Percentiles rank a stretch among this genome's conserved stretches.
Conservation (phyloP, 2,797 vertebrate genomes). For the Chloroceryle amazona region DNA sequence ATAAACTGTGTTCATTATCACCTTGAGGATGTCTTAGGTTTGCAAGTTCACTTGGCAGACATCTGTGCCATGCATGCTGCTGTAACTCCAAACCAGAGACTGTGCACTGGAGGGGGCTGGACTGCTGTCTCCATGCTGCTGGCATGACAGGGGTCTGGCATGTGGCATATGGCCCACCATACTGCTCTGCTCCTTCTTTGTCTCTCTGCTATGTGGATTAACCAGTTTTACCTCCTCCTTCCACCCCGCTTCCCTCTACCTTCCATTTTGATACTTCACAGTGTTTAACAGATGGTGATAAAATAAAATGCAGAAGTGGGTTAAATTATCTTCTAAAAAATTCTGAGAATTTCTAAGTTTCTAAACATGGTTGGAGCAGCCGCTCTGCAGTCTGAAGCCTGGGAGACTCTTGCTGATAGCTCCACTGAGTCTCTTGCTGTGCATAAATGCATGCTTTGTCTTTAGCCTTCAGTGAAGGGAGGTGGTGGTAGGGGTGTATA, state of each 20-base stretch:
- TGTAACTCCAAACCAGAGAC: not conserved
- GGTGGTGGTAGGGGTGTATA: rapidly evolving
- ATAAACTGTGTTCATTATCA: not conserved
- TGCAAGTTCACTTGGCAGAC: not conserved
- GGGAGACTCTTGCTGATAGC: not conserved
- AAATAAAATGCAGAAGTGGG: not conserved
- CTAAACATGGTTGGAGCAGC: not conserved
- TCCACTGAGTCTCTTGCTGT: not conserved
- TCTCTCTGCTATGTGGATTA: not conserved
- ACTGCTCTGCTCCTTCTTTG: not conserved
- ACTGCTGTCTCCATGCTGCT: not conserved
- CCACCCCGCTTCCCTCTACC: not conserved
- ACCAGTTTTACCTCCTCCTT: not conserved
- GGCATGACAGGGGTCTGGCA: not conserved
- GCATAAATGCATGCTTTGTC: not conserved
- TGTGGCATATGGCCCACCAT: not conserved
- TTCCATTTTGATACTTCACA: not conserved
- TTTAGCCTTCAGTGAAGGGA: not conserved
- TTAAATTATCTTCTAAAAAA: not conserved
- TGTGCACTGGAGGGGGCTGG: not conserved
- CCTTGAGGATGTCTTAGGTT: rapidly evolving
- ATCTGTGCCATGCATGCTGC: rapidly evolving
- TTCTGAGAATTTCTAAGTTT: not conserved
- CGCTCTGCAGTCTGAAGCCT: not conserved
- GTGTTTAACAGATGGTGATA: not conserved